Base-by-base conservation (phyloP, 1,140 invertebrate species). In the Laupala kohalensis region DNA sequence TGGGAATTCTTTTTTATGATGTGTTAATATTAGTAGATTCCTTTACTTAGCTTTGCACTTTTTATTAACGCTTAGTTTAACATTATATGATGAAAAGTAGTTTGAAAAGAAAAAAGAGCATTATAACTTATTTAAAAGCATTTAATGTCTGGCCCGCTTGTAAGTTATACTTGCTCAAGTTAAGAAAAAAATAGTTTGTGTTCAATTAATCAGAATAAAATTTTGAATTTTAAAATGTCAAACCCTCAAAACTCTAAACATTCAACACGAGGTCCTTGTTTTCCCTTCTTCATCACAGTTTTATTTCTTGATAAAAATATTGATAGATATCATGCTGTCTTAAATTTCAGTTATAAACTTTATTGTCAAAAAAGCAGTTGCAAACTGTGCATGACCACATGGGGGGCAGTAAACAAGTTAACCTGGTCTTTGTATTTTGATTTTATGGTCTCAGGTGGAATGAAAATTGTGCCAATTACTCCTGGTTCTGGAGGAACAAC, bases 401-500 rank as follows among this genome's bases (percentile, higher is more conserved):
- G n/a, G n/a, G n/a, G n/a, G n/a, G n/a, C n/a, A n/a, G n/a, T n/a
- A n/a, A n/a, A n/a, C 25, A 64, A 6, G 25, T 4, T 64, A 12
- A 64, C 3, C n/a, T 64, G 19, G 24, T 15, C 6, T 9, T 64
- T 6, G 0, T 66, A 26, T 26, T 66, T 26, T 12, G 15, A 26
- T 66, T 66, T 66, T 25, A 26, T 66, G n/a, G n/a, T 53, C 23
- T 6, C n/a, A 68, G 67, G 26, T 30, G 67, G 67, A 68, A 68
- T 68, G 67, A 68, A 68, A 29, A 68, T 68, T 29, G 29, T 68
- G 25, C 67, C 67, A n/a, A 29, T 68, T 27, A 24, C 67, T 29
- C 23, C n/a, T 68, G 67, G 37, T 53, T 53, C 29, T 29, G 67
- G 67, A 12, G 29, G 67, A 19, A 13, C 70, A 25, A 67, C 70